phyloP scores from a whole-genome alignment of 2,797 vertebrate species.

The Xenentodon cancila region DNA sequence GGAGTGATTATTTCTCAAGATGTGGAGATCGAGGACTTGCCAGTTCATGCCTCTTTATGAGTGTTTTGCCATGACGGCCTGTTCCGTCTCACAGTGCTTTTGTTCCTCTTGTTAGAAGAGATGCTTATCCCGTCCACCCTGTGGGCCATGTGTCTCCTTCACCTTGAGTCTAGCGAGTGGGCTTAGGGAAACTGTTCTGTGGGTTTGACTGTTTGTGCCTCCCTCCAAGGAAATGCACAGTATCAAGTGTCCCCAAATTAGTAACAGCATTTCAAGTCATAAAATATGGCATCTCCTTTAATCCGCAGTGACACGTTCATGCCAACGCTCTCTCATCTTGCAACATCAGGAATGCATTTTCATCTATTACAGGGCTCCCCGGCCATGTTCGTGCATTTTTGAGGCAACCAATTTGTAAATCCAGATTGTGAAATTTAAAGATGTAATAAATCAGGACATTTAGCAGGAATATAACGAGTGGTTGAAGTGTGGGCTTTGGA shows the following conservation, averaged over 20 bases:
- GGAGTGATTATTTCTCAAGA: conserved; percentile 83
- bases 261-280: conserved; percentile 71
- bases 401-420: conserved; percentile 75
- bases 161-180: conserved; percentile 54
- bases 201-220: conserved; percentile 55
- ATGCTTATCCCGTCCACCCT: conserved; percentile 57
- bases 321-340: conserved; percentile 63
- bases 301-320: conserved; percentile 66
- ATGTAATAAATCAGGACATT: conserved; percentile 76
- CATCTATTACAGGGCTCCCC: conserved; percentile 56
- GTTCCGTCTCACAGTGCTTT: conserved; percentile 69
- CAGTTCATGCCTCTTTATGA: conserved; percentile 79
- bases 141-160: conserved; percentile 61
- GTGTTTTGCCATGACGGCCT: conserved; percentile 72
- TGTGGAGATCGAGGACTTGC: conserved; percentile 76
- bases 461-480: conserved; percentile 58
- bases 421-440: conserved; percentile 78
- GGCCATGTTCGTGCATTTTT: conserved; percentile 70
- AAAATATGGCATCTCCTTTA: conserved; percentile 67
- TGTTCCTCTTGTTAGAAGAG: conserved; percentile 66
- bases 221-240: conserved; percentile 54
- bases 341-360: conserved; percentile 77
- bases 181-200: conserved; percentile 23
- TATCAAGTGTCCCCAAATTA: conserved; percentile 75
- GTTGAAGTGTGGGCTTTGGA: conserved; percentile 69